Evolutionary conservation across 2,888 invertebrate species (phyloP).

Genomic region (Calephelis perditalis): DNA sequence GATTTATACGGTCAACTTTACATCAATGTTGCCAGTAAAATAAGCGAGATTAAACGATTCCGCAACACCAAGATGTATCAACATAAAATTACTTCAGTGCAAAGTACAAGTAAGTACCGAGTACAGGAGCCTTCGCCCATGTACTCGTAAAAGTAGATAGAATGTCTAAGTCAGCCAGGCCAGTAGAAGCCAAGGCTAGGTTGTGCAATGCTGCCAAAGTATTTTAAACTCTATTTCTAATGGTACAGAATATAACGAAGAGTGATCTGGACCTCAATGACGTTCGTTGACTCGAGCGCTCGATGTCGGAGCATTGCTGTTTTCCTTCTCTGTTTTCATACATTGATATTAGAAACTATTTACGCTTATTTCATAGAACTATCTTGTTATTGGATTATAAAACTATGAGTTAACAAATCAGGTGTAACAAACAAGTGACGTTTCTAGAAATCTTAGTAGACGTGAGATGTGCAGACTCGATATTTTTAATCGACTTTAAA

Average conservation of each 20-base stretch:
- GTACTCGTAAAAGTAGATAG: conserved; percentile 78
- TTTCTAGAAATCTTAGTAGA: too few species aligned
- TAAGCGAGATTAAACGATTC: not conserved
- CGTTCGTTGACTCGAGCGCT: conserved; percentile 77
- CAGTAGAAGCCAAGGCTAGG: conserved; percentile 77
- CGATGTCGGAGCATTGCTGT: conserved; percentile 74
- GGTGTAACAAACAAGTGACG: too few species aligned
- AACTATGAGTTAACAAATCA: not conserved
- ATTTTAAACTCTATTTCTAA: conserved; percentile 43
- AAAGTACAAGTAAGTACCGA: conserved; percentile 53
- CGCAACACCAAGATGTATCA: conserved; percentile 9
- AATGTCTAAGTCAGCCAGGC: conserved; percentile 78
- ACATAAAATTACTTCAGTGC: conserved; percentile 45
- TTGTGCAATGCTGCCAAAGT: conserved; percentile 39
- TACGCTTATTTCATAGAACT: conserved; percentile 45
- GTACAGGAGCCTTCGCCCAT: conserved; percentile 66
- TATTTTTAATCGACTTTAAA: too few species aligned
- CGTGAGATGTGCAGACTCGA: too few species aligned
- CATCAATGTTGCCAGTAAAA: not conserved
- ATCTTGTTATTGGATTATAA: conserved; percentile 30
- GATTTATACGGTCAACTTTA: too few species aligned
- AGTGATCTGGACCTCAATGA: conserved; percentile 56
- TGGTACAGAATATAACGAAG: conserved; percentile 37
- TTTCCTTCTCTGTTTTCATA: conserved; percentile 77
- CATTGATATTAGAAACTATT: conserved; percentile 60